Base-by-base conservation (phyloP, 2,797 vertebrate genomes). In the Atherinosoma microstoma region DNA sequence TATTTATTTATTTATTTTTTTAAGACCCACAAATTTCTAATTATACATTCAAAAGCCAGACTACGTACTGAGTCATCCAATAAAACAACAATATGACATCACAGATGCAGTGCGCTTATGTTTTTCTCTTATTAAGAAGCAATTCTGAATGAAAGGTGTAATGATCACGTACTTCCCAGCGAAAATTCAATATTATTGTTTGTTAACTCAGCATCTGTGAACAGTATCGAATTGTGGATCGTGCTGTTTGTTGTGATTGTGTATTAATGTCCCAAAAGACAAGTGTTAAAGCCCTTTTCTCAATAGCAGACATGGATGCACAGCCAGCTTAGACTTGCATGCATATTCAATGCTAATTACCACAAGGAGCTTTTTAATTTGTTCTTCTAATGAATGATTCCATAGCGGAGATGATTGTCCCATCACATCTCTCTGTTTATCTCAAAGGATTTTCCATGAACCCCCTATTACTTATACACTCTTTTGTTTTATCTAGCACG, bases 271-370 rank as follows among this genome's bases (percentile, higher is more conserved):
- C 78, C 81, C 80, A 6, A 24, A 70, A 59, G 71, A 70, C 57
- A 51, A 1, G 65, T 32, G 69, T 78, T 68, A 47, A 76, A 66
- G 78, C 64, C 67, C 49, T n/a, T 63, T 80, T 70, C 20, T 78
- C 42, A 49, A 38, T 58, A 34, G 62, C 72, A 83, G 66, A 83
- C 16, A 38, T 72, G 73, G 72, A 69, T 75, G 18, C 54, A 35
- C 24, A 57, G 57, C 27, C 57, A n/a, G 69, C n/a, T 76, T 38
- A 53, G 61, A 2, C n/a, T 58, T 0, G 2, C 64, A 76, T 87
- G 68, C 72, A 84, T 87, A 87, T 89, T 80, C 76, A 85, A 58
- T 2, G 4, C 30, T 83, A 42, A 80, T 86, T 69, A 72, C 47
- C 63, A 15, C 13, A 13, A 63, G 69, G 63, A 64, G 65, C 57